Conservation (phyloP, 2,797 vertebrate genomes). For the Notamacropus eugenii region DNA sequence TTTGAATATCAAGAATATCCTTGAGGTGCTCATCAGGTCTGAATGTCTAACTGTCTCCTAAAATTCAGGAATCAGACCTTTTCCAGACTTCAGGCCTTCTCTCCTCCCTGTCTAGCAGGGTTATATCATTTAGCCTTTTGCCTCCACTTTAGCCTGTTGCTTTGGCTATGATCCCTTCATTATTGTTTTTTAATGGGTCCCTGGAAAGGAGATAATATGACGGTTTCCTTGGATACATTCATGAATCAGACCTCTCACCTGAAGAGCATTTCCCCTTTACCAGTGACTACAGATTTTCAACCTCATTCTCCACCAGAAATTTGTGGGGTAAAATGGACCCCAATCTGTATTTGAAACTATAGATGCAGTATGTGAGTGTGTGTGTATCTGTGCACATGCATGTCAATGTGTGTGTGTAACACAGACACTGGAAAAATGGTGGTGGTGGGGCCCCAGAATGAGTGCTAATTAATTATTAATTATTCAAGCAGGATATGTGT, state of each 20-base stretch:
- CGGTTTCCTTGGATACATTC: background rate
- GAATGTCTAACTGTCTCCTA: background rate
- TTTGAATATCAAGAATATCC: background rate
- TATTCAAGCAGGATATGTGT: background rate
- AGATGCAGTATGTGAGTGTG: background rate
- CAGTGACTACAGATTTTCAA: background rate
- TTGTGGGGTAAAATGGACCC: background rate
- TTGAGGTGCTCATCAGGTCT: background rate
- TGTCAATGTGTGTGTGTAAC: background rate
- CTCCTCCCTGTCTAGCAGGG: background rate
- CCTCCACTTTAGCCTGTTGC: background rate
- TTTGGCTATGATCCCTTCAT: background rate
- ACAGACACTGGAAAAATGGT: background rate
- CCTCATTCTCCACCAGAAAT: background rate
- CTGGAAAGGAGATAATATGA: background rate
- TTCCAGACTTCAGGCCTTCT: background rate
- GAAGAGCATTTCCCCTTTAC: background rate
- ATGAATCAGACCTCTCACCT: background rate
- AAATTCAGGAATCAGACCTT: slow-evolving; percentile 1
- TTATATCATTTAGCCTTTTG: background rate
- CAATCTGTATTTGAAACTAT: background rate
- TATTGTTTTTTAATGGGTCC: slow-evolving; percentile 19
- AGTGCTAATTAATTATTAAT: background rate
- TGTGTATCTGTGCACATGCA: background rate
- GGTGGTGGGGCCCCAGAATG: background rate